phyloP scores from a whole-genome alignment of 2,888 invertebrate species.

The Mimachlamys varia region DNA sequence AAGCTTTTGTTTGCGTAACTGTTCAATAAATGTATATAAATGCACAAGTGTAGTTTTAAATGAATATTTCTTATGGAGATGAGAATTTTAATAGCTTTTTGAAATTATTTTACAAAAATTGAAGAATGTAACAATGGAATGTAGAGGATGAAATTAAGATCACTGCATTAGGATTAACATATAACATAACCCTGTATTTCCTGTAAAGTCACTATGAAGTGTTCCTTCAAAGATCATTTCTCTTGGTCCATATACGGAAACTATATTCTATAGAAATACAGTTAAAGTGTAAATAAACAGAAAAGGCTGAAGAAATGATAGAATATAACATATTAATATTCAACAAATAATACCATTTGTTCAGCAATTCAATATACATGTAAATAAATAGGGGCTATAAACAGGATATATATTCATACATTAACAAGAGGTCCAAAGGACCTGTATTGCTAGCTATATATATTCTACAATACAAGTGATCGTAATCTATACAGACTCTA shows the following conservation, averaged over 20 bases:
- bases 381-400: background rate
- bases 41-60: background rate
- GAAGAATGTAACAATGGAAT: background rate
- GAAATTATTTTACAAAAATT: background rate
- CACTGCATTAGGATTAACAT: no score
- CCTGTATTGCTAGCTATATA: background rate
- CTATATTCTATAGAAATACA: no score
- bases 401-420: background rate
- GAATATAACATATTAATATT: background rate
- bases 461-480: background rate
- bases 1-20: background rate
- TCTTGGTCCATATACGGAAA: background rate
- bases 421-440: background rate
- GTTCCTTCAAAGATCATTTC: background rate
- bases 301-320: background rate
- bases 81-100: background rate
- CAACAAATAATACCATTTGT: background rate
- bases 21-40: background rate
- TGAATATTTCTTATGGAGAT: background rate
- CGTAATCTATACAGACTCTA: no score
- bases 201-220: background rate
- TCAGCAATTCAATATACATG: background rate
- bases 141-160: no score
- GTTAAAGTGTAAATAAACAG: background rate
- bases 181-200: background rate